phyloP scores from a whole-genome alignment of 2,113 vertebrate genomes.

The Bos javanicus region DNA sequence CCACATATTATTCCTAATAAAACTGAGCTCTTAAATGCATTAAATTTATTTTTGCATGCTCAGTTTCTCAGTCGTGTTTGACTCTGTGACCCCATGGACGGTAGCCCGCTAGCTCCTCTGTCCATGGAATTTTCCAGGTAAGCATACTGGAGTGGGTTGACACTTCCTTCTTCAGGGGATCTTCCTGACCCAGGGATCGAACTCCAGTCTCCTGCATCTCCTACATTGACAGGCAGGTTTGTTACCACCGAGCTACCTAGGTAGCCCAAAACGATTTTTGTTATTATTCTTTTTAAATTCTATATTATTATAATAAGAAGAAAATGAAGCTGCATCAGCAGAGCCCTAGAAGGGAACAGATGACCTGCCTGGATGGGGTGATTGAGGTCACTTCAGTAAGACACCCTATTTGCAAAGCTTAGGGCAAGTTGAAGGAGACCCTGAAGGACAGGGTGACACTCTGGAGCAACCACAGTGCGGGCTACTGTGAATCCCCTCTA shows the following conservation, averaged over 20 bases:
- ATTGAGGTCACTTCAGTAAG: neutral
- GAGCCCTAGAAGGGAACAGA: neutral
- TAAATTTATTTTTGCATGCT: neutral
- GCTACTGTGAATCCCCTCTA: too few relatives aligned
- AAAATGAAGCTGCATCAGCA: neutral
- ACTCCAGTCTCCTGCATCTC: neutral
- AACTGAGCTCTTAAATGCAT: neutral
- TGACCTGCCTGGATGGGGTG: neutral
- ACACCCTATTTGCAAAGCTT: too few relatives aligned
- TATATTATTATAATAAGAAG: neutral
- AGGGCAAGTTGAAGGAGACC: too few relatives aligned
- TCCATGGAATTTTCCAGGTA: neutral
- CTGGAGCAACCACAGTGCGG: accelerated
- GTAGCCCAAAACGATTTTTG: neutral
- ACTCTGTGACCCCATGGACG: neutral
- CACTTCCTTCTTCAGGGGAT: neutral
- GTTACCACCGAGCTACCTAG: neutral
- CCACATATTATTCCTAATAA: neutral
- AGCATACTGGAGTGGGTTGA: neutral
- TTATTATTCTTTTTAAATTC: neutral
- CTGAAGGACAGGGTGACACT: neutral
- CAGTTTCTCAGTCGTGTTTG: neutral
- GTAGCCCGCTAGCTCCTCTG: neutral
- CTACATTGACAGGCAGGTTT: accelerated
- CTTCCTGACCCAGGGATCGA: neutral